Conservation (phyloP, 2,797 vertebrate species). For the Parambassis ranga region DNA sequence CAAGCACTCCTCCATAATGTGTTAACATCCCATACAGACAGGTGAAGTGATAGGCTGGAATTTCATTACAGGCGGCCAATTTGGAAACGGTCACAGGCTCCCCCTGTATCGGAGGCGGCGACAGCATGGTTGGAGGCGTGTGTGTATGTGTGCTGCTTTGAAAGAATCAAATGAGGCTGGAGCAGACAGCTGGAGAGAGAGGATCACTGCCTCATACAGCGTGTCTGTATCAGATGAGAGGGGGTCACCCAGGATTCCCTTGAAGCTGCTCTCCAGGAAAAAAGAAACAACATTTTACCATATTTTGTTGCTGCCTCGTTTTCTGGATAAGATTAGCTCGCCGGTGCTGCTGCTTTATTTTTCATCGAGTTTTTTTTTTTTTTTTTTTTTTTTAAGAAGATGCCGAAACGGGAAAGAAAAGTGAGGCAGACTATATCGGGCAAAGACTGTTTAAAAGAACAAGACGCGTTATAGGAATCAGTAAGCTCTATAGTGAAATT, state of each 20-base stretch:
- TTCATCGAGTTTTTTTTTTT: neutral
- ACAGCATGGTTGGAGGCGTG: neutral
- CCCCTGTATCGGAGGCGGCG: slow-evolving; percentile 1
- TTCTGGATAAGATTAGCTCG: slow-evolving; percentile 23
- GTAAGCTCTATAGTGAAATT: neutral
- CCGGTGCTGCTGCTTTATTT: neutral
- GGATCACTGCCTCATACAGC: slow-evolving; percentile 38
- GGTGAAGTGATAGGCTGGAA: neutral
- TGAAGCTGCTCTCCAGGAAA: slow-evolving; percentile 53
- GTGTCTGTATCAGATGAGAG: slow-evolving; percentile 58
- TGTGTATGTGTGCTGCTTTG: neutral
- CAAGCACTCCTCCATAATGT: neutral
- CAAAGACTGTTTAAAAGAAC: slow-evolving; percentile 29
- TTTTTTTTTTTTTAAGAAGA: slow-evolving; percentile 33
- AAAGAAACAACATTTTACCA: slow-evolving; percentile 4
- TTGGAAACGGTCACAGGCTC: slow-evolving; percentile 20
- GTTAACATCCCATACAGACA: neutral
- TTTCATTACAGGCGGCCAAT: slow-evolving; percentile 11
- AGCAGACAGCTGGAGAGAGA: slow-evolving; percentile 45
- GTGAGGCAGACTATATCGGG: slow-evolving; percentile 37
- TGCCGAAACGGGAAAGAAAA: slow-evolving; percentile 54
- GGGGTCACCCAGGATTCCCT: slow-evolving; percentile 70
- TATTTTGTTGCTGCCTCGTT: slow-evolving; percentile 18
- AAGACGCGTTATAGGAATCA: slow-evolving; percentile 31
- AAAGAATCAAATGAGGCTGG: slow-evolving; percentile 36